phyloP scores from a whole-genome alignment of 2,888 invertebrate species.

The Ophion obscuratus region DNA sequence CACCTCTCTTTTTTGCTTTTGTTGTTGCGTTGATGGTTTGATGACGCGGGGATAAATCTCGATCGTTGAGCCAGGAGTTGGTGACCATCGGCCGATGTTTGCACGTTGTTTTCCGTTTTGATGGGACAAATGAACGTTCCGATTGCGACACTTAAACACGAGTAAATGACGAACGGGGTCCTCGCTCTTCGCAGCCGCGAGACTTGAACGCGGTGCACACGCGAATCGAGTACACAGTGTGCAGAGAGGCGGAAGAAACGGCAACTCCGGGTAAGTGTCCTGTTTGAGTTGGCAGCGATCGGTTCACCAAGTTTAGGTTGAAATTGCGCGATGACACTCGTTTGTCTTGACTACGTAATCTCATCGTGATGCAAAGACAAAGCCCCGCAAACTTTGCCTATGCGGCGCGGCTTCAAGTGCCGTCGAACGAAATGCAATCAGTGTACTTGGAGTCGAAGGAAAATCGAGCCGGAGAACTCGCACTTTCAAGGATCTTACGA shows the following conservation, averaged over 20 bases:
- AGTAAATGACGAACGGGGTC: no score
- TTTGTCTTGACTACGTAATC: constrained; percentile 47
- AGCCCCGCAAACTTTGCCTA: constrained; percentile 6
- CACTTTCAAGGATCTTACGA: no score
- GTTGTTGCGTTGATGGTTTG: background rate
- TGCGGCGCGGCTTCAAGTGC: constrained; percentile 51
- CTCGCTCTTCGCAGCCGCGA: no score
- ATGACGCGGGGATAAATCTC: background rate
- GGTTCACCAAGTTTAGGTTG: constrained; percentile 31
- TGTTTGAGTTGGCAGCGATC: constrained; percentile 53
- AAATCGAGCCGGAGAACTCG: background rate
- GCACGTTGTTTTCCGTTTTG: no score
- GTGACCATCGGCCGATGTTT: no score
- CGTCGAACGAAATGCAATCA: constrained; percentile 59
- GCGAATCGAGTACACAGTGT: no score
- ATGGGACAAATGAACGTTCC: no score
- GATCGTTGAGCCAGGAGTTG: background rate
- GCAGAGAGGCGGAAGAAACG: constrained; percentile 39
- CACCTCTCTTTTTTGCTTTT: background rate
- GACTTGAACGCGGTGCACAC: no score
- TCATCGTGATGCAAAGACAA: constrained; percentile 19
- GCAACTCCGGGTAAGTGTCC: constrained; percentile 54
- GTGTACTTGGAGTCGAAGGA: constrained; percentile 22
- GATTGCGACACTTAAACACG: no score
- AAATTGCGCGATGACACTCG: constrained; percentile 37